These are phyloP conservation scores for Gymnothorax reevesii DNA, from an alignment of 2,797 vertebrate species.

Conservation along the genomic window DNA sequence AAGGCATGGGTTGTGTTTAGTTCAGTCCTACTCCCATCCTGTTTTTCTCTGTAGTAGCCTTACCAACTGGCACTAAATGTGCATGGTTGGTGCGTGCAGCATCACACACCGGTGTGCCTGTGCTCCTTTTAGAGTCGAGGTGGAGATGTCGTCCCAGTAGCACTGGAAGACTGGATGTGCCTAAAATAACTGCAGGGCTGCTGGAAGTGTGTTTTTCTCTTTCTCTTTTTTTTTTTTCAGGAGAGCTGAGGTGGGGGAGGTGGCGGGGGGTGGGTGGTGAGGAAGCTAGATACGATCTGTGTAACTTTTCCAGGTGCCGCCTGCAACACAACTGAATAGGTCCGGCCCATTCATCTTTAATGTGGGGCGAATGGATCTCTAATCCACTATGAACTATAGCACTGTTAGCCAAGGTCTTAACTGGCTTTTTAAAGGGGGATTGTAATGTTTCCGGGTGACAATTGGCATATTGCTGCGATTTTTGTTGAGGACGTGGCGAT, in stretches of 20 bases:
- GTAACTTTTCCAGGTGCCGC: constrained; percentile 18
- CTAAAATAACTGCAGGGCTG: constrained; percentile 13
- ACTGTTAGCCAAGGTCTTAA: constrained; percentile 31
- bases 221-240: neutral
- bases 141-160: neutral
- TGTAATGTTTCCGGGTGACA: constrained; percentile 35
- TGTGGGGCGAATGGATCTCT: constrained; percentile 18
- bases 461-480: constrained; percentile 24
- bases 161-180: neutral
- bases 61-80: neutral
- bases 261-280: neutral
- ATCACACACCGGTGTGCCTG: neutral
- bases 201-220: constrained; percentile 35
- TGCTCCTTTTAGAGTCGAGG: neutral
- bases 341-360: constrained; percentile 27
- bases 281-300: constrained; percentile 23
- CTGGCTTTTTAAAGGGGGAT: constrained; percentile 34
- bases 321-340: constrained; percentile 27
- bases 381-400: constrained; percentile 13
- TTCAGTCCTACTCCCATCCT: neutral
- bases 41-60: neutral
- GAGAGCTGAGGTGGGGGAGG: neutral
- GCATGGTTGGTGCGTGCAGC: neutral
- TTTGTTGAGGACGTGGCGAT: neutral
- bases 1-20: neutral